phyloP scores from a whole-genome alignment of 2,888 invertebrate genomes.

The Drosophila eohydei region DNA sequence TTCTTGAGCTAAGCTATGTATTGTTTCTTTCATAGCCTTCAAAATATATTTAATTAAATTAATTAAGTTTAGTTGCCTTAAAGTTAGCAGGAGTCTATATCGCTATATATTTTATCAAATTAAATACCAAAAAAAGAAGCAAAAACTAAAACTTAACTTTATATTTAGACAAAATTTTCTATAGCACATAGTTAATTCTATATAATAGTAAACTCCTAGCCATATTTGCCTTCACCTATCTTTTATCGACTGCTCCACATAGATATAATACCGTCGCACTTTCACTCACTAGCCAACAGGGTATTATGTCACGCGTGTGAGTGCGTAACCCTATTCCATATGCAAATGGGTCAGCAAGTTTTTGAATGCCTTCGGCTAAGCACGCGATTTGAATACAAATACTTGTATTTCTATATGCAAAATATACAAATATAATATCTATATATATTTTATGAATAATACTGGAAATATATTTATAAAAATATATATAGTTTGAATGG shows the following conservation, averaged over 20 bases:
- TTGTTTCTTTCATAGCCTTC: too few relatives aligned
- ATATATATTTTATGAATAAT: neutral
- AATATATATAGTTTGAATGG: conserved; percentile 45
- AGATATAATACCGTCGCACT: neutral
- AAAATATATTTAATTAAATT: too few relatives aligned
- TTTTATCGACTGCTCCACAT: neutral
- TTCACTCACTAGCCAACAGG: neutral
- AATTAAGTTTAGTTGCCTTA: too few relatives aligned
- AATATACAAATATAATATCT: conserved; percentile 25
- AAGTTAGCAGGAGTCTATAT: too few relatives aligned
- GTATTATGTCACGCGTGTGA: conserved; percentile 11
- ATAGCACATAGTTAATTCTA: neutral
- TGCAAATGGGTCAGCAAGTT: conserved; percentile 49
- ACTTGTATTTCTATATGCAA: conserved; percentile 29
- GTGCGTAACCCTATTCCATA: neutral
- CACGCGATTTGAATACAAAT: conserved; percentile 56
- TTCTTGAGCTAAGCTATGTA: too few relatives aligned
- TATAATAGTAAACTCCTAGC: neutral
- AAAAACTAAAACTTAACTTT: too few relatives aligned
- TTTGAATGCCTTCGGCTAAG: conserved; percentile 38
- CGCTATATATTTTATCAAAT: too few relatives aligned
- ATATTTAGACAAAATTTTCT: neutral
- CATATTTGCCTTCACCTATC: neutral
- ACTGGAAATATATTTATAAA: conserved; percentile 32
- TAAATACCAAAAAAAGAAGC: too few relatives aligned